Base-by-base conservation (phyloP, 2,113 vertebrate species). In the Jaculus jaculus region DNA sequence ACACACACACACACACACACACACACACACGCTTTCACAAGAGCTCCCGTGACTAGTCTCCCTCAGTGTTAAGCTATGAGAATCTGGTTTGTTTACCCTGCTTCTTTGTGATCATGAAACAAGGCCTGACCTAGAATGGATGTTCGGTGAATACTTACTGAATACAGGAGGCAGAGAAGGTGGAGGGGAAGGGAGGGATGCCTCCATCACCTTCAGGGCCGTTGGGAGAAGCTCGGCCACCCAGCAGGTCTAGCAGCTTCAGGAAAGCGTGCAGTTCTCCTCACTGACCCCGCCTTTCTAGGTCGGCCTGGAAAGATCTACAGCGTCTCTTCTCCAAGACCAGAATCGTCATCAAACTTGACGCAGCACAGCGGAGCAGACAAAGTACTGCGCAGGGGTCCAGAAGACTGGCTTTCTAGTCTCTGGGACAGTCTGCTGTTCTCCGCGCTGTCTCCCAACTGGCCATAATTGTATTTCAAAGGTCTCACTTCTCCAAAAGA, bases 351-450 rank as follows among this genome's bases (percentile, higher is more conserved):
- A 18, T 18, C 20, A 83, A 77, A 10, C 23, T 24, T 63, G n/a
- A 1, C 23, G 8, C 13, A 92, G 37, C 32, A 24, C 6, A 6
- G 4, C 15, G 5, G 13, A 69, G 5, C 42, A 94, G 82, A 73
- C 4, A 28, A 17, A 32, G 32, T 9, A 7, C 13, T 5, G 8
- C 7, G 20, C 2, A 0, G 66, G 11, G 2, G 5, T 23, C 51
- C n/a, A 18, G 26, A 12, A 26, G 54, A 71, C 7, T 16, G 0
- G 0, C 6, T 21, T 69, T 58, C 61, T 13, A 58, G 11, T 68
- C 21, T 30, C 54, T 54, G 15, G 54, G n/a, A n/a, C n/a, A 54
- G 54, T 54, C 54, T 16, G 7, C 54, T 54, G 54, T 7, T 54
- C 54, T 12, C 54, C 15, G 7, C 54, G 7, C 15, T 12, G 7